These are phyloP conservation scores for Tetropium fuscum DNA, from an alignment of 2,888 invertebrate genomes.

Conservation along the genomic window DNA sequence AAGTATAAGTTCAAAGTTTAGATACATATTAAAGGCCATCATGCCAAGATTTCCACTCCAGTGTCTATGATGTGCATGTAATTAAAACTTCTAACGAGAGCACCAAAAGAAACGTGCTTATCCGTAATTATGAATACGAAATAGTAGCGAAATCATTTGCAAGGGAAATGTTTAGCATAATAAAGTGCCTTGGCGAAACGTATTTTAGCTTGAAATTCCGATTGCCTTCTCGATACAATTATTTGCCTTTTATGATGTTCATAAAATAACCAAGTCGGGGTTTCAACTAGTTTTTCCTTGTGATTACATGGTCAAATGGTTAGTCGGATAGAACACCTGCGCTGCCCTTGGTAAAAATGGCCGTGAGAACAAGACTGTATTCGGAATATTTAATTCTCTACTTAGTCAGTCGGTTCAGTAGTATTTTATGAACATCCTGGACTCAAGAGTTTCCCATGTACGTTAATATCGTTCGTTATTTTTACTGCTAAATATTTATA, in stretches of 20 bases:
- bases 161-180: slow-evolving; percentile 2
- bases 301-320: slow-evolving; percentile 37
- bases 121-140: slow-evolving; percentile 3
- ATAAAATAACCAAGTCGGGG: slow-evolving; percentile 36
- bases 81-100: slow-evolving; percentile 6
- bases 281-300: slow-evolving; percentile 43
- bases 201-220: background rate
- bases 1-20: background rate
- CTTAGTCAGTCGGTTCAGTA: too few relatives aligned
- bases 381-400: slow-evolving; percentile 25
- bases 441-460: too few relatives aligned
- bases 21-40: background rate
- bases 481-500: too few relatives aligned
- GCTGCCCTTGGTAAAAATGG: slow-evolving; percentile 40
- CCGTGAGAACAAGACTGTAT: slow-evolving; percentile 42
- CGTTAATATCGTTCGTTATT: too few relatives aligned
- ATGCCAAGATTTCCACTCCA: background rate
- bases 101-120: slow-evolving; percentile 2
- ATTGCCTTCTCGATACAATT: slow-evolving; percentile 28
- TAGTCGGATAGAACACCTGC: slow-evolving; percentile 50
- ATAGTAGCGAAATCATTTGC: background rate
- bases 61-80: background rate
- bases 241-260: slow-evolving; percentile 36
- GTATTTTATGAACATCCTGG: too few relatives aligned
- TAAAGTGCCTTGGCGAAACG: background rate